Conservation (phyloP, 2,797 vertebrate genomes). For the Lacerta agilis region DNA sequence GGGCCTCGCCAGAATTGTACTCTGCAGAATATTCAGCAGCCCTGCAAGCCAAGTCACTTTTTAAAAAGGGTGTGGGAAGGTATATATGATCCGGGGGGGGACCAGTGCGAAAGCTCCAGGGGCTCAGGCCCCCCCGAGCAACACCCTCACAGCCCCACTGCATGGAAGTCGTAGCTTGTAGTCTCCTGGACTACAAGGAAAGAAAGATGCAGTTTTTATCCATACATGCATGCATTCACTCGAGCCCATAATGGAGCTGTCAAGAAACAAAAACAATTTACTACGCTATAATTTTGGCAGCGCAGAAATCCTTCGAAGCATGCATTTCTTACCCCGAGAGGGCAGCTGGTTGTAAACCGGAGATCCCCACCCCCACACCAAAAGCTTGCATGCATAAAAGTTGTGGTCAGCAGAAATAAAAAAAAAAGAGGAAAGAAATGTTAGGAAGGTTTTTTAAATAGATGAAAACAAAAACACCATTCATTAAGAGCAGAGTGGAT, state of each 20-base stretch:
- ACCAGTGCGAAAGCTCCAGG: too few relatives aligned
- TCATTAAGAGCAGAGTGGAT: constrained; percentile 17
- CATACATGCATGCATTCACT: constrained; percentile 28
- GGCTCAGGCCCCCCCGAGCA: too few relatives aligned
- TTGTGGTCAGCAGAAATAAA: constrained; percentile 39
- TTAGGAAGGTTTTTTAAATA: not conserved
- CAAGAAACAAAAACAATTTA: constrained; percentile 2
- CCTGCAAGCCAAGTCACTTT: not conserved
- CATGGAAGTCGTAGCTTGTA: not conserved
- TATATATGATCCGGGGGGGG: too few relatives aligned
- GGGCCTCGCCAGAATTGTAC: not conserved
- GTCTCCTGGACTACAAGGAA: not conserved
- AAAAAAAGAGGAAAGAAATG: constrained; percentile 29
- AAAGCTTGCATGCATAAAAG: constrained; percentile 71
- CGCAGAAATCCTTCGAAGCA: constrained; percentile 43
- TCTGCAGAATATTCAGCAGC: not conserved
- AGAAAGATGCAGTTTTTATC: not conserved
- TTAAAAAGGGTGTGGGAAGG: too few relatives aligned
- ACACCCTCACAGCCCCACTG: not conserved
- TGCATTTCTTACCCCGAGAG: constrained; percentile 43
- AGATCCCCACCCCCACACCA: constrained; percentile 28
- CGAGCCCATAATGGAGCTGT: not conserved
- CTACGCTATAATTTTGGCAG: constrained; percentile 32
- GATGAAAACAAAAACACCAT: not conserved
- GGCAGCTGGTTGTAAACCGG: constrained; percentile 19